Percentiles rank a stretch among this genome's conserved stretches.
phyloP scores from a whole-genome alignment of 2,888 invertebrate genomes.

The Stegophylla sp. region DNA sequence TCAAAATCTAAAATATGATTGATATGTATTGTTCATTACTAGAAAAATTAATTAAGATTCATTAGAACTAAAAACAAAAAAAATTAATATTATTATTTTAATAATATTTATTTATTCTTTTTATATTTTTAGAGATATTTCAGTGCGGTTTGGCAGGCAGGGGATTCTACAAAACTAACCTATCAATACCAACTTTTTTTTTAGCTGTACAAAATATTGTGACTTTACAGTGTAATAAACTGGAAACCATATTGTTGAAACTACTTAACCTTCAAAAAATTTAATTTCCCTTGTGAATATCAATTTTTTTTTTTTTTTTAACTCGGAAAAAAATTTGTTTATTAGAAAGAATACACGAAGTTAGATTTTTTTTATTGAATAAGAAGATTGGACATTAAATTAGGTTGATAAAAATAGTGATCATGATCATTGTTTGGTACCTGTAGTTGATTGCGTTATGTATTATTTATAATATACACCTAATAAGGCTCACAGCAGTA shows the following conservation, averaged over 20 bases:
- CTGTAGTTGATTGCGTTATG: background rate
- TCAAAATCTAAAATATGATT: too few relatives aligned
- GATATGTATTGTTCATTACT: too few relatives aligned
- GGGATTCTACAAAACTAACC: background rate
- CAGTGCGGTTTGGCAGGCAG: conserved; percentile 12
- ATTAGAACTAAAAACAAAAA: background rate
- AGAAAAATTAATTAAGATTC: conserved; percentile 13
- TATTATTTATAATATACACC: too few relatives aligned
- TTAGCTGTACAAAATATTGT: conserved; percentile 13
- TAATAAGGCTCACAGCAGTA: too few relatives aligned
- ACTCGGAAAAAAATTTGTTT: background rate
- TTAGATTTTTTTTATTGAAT: conserved; percentile 8
- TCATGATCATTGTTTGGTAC: conserved; percentile 4
- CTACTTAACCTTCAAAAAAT: background rate
- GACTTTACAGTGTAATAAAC: conserved; percentile 10
- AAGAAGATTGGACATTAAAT: background rate
- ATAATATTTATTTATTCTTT: background rate
- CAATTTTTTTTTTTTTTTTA: background rate
- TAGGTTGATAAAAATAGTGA: background rate
- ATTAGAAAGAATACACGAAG: background rate
- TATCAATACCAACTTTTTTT: conserved; percentile 5
- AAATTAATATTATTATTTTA: background rate
- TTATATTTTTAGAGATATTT: conserved; percentile 19
- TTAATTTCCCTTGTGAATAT: background rate
- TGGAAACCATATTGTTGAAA: conserved; percentile 3